Evolutionary conservation across 2,113 vertebrate species (phyloP), one percentile per base, ranked within the genome.

Genomic region (Climacteris rufus): DNA sequence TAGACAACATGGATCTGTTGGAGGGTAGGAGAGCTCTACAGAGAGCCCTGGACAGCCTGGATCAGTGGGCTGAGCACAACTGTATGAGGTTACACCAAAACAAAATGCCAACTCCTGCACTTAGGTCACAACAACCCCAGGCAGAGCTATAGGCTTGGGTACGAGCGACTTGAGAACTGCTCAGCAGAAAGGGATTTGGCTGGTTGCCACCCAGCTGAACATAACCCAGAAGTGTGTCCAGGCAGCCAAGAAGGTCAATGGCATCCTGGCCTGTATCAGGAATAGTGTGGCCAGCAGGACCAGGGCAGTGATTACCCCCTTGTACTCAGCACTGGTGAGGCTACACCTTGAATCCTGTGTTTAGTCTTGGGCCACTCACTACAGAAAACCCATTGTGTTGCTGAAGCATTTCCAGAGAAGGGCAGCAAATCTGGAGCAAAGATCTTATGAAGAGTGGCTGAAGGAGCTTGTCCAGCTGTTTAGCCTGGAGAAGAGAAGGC

Each of bases 41-140:
- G 35, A n/a, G 12, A 45, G 15, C 33, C 15, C 39, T 37, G 39
- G 23, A 39, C 8, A 39, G 7, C 23, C 33, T 78, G 28, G 19
- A 60, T 53, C 15, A 33, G 2, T 33, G 33, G 63, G 33, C 18
- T 52, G 63, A 44, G 18, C 31, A 66, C 17, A 59, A 33, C 17
- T 15, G 16, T 8, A 5, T 27, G 33, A 23, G 45, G 23, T 15
- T 53, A n/a, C 15, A 33, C 33, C 27, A 37, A 15, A 52, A 15
- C 9, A 14, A 31, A 59, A 31, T 22, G 19, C 24, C 24, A 49
- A 31, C 50, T 49, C 50, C 24, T 35, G 30, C 0, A 0, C 13
- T 30, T 57, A 35, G 10, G 35, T 49, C 24, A 30, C 42, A 49
- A 14, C 17, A 45, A 6, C 15, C 24, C 19, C 20, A 25, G 30